Conservation (phyloP, 2,113 vertebrate genomes). For the Aegithalos caudatus region DNA sequence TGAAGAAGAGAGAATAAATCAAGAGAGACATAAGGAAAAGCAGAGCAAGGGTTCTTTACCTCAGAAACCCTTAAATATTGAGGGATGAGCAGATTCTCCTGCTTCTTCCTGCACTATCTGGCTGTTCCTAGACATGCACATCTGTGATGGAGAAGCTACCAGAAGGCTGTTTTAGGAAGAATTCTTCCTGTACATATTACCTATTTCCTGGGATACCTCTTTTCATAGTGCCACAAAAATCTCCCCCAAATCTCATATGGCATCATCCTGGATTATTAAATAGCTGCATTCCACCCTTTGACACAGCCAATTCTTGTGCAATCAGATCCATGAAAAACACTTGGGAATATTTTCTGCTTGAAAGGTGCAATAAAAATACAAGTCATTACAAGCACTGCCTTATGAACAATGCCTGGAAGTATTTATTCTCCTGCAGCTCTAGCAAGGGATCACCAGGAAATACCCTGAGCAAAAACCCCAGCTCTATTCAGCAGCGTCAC, state of each 20-base stretch:
- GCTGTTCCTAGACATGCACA: neutral
- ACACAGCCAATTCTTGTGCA: neutral
- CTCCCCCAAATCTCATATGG: neutral
- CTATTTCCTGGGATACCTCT: neutral
- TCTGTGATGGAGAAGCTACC: neutral
- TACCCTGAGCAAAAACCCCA: neutral
- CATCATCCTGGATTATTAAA: neutral
- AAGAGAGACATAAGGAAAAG: neutral
- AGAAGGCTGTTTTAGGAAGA: neutral
- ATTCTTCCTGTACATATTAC: neutral
- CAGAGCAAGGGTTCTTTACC: neutral
- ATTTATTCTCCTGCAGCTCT: neutral
- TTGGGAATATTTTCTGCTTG: neutral
- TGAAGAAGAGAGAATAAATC: slow-evolving; percentile 55
- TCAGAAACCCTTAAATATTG: neutral
- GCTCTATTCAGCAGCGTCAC: neutral
- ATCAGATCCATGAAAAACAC: neutral
- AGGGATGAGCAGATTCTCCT: neutral
- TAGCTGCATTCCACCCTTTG: neutral
- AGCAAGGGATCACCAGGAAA: neutral
- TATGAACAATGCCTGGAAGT: neutral
- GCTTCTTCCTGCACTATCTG: neutral
- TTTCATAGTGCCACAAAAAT: neutral
- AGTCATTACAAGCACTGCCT: neutral
- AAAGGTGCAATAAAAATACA: neutral